These are phyloP conservation scores for Nerophis lumbriciformis DNA, from an alignment of 2,113 vertebrate species.

Conservation along the genomic window DNA sequence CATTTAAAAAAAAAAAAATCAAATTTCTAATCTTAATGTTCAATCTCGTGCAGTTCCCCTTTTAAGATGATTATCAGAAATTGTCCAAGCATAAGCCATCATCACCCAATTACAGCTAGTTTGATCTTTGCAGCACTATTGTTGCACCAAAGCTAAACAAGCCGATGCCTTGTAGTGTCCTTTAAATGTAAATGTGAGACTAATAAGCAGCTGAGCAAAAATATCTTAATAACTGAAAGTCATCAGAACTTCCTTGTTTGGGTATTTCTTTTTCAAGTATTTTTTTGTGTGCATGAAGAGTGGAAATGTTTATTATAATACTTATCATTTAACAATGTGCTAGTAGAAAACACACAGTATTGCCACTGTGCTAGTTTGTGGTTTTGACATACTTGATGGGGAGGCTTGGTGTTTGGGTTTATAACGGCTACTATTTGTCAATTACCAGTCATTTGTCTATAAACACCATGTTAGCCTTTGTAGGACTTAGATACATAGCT, in stretches of 20 bases:
- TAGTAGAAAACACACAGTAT: conserved; percentile 12
- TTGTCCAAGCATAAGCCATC: too few species aligned
- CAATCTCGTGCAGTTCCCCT: too few species aligned
- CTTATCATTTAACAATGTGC: conserved; percentile 18
- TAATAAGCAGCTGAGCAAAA: conserved; percentile 21
- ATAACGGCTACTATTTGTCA: not conserved
- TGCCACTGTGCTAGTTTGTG: conserved; percentile 30
- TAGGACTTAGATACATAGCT: conserved; percentile 32
- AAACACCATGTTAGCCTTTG: conserved; percentile 67
- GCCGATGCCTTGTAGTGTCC: conserved; percentile 33
- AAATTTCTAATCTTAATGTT: too few species aligned
- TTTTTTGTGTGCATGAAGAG: conserved; percentile 22
- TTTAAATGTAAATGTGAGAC: conserved; percentile 50
- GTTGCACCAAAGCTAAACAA: conserved; percentile 3
- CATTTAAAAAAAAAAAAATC: too few species aligned
- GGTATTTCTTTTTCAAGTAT: not conserved
- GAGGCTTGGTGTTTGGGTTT: conserved; percentile 32
- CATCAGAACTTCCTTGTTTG: conserved; percentile 17
- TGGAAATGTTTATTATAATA: conserved; percentile 27
- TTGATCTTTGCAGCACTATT: conserved; percentile 11
- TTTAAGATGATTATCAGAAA: too few species aligned
- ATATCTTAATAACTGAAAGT: conserved; percentile 18
- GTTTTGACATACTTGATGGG: conserved; percentile 27
- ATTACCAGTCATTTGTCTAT: conserved; percentile 55
- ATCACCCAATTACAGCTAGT: not conserved